phyloP scores from a whole-genome alignment of 2,113 vertebrate species.

The Engystomops pustulosus region DNA sequence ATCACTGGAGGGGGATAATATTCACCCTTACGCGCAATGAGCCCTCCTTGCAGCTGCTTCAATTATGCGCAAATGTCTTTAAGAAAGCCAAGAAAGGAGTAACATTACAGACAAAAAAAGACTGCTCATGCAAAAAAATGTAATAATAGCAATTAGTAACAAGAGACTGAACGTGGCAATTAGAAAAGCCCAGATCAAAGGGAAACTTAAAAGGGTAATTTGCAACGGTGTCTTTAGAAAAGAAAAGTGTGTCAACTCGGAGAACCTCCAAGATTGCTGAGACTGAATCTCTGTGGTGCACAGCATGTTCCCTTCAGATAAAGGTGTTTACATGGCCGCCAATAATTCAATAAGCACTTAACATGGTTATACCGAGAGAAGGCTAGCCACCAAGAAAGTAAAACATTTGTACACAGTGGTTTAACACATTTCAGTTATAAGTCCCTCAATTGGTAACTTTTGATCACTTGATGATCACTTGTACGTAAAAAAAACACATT shows the following conservation, averaged over 20 bases:
- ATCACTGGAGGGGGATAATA: not conserved
- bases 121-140: conserved; percentile 17
- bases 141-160: conserved; percentile 53
- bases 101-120: conserved; percentile 17
- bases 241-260: conserved; percentile 47
- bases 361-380: not conserved
- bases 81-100: conserved; percentile 33
- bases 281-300: not conserved
- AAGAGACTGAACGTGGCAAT: conserved; percentile 44
- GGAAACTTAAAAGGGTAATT: conserved; percentile 54
- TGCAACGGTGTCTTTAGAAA: conserved; percentile 51
- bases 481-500: too few relatives aligned
- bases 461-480: too few relatives aligned
- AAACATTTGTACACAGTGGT: not conserved
- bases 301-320: conserved; percentile 48
- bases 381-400: not conserved
- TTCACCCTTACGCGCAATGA: not conserved
- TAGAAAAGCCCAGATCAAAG: conserved; percentile 57
- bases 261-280: conserved; percentile 34
- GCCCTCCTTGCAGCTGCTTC: conserved; percentile 30
- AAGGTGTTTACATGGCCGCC: conserved; percentile 22
- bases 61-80: conserved; percentile 24
- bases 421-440: too few relatives aligned
- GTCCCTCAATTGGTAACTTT: too few relatives aligned
- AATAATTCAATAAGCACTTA: conserved; percentile 20